Conservation (phyloP, 2,888 invertebrate genomes). For the Pterostichus madidus region DNA sequence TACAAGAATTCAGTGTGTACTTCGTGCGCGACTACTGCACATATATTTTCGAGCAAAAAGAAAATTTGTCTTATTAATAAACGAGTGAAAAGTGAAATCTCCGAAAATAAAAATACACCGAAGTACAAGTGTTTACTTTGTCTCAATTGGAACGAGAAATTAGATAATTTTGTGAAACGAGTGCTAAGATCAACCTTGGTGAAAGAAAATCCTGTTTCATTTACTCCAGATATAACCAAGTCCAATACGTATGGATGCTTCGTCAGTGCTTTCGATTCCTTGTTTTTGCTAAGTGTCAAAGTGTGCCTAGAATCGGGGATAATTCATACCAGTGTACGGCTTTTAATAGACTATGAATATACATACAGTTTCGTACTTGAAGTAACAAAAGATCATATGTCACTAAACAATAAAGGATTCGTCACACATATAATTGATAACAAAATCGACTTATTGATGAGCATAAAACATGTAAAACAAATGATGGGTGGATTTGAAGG, state of each 20-base stretch:
- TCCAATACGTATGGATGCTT: background rate
- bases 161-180: background rate
- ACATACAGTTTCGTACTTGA: background rate
- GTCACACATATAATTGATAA: slow-evolving; percentile 4
- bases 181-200: background rate
- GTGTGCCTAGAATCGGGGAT: background rate
- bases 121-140: background rate
- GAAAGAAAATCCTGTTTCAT: background rate
- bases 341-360: background rate
- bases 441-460: background rate
- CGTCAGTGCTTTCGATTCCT: background rate
- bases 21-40: background rate
- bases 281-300: background rate
- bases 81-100: background rate
- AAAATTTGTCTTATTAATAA: background rate
- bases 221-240: background rate
- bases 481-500: too few species aligned
- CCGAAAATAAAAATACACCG: background rate
- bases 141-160: background rate
- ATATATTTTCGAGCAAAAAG: background rate
- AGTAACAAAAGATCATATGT: background rate
- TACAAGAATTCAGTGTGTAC: background rate
- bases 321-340: background rate
- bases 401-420: background rate
- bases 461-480: too few species aligned